Evolutionary conservation across 2,888 invertebrate species (phyloP).

Genomic region (Eristalinus aeneus): DNA sequence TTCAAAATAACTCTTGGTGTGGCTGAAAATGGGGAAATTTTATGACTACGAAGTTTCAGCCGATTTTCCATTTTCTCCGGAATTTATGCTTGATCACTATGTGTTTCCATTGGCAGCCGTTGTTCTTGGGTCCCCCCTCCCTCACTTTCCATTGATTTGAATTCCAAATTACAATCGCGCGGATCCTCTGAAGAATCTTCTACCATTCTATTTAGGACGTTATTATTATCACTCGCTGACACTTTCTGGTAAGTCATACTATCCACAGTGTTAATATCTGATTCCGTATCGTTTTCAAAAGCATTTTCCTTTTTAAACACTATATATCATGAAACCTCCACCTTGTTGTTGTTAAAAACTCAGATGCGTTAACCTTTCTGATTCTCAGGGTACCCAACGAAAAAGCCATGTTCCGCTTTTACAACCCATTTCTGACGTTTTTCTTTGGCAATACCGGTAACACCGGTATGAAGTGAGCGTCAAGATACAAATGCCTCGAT

Average conservation of each 20-base stretch:
- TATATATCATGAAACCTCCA: background rate
- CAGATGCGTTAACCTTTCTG: background rate
- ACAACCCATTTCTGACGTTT: conserved; percentile 17
- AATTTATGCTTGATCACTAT: no score
- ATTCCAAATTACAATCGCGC: background rate
- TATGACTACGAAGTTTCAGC: background rate
- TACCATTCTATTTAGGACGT: no score
- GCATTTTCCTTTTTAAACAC: background rate
- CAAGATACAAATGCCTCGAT: no score
- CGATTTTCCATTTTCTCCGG: background rate
- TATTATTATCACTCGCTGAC: no score
- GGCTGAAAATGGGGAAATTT: background rate
- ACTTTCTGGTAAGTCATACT: no score
- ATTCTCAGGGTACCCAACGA: background rate
- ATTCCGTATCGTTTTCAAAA: no score
- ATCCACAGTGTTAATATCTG: no score
- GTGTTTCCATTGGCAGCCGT: no score
- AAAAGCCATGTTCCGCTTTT: background rate
- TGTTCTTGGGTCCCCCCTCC: no score
- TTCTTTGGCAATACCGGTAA: conserved; percentile 28
- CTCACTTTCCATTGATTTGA: no score
- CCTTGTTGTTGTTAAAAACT: background rate
- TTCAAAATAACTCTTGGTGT: background rate
- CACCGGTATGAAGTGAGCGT: no score
- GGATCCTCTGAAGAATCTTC: background rate